A percentile compares a stretch with the other conserved stretches of the same genome.
Evolutionary conservation across 2,113 vertebrate genomes (phyloP).

Genomic region (Columba janthina): DNA sequence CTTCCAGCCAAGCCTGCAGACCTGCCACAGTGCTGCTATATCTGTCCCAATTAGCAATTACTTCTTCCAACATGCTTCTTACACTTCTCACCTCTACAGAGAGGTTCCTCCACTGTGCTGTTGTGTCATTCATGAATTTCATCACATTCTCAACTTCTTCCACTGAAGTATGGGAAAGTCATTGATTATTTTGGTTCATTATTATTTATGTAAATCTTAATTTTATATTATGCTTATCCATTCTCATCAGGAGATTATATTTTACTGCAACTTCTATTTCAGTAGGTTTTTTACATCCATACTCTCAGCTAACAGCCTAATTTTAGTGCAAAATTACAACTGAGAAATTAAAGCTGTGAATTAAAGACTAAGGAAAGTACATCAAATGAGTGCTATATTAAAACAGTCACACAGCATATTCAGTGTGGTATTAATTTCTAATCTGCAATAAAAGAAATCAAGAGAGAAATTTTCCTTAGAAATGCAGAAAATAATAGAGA

Average conservation of each 20-base stretch:
- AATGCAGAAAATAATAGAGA: not conserved
- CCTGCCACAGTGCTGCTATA: conserved; percentile 85
- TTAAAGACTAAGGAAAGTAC: not conserved
- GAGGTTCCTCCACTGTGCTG: conserved; percentile 91
- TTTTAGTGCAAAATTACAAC: not conserved
- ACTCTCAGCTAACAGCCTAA: not conserved
- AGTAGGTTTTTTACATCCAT: not conserved
- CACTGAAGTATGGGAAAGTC: conserved; percentile 67
- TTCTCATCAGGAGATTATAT: not conserved
- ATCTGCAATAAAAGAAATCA: not conserved
- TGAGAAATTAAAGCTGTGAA: not conserved
- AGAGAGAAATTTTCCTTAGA: not conserved
- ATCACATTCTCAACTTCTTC: conserved; percentile 89
- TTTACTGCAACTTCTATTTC: not conserved
- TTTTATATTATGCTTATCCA: not conserved
- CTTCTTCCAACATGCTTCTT: conserved; percentile 94
- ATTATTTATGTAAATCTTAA: not conserved
- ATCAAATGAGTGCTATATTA: not conserved
- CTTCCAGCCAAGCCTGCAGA: conserved; percentile 93
- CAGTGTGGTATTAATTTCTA: not conserved
- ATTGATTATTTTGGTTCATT: not conserved
- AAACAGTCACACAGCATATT: not conserved
- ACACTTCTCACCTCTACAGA: conserved; percentile 93
- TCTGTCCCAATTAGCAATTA: conserved; percentile 91
- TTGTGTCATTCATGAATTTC: conserved; percentile 89